phyloP scores from a whole-genome alignment of 2,113 vertebrate species.

The Spea multiplicata region DNA sequence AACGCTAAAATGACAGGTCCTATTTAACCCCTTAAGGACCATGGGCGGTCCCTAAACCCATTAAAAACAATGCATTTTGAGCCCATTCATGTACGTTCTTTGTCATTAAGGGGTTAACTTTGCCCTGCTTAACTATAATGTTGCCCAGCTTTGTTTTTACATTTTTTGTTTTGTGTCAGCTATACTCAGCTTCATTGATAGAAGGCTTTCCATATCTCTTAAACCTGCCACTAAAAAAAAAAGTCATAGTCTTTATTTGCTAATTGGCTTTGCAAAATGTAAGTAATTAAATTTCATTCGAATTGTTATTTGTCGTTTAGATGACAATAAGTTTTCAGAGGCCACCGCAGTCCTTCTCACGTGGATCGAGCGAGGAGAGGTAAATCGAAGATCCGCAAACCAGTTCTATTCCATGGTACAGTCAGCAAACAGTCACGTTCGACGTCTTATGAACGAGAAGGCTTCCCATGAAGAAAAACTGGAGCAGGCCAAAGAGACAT shows the following conservation, averaged over 20 bases:
- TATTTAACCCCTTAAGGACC: too few species aligned
- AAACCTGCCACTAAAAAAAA: too few species aligned
- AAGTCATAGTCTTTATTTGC: neutral
- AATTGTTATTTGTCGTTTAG: conserved; percentile 62
- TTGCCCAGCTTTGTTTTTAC: too few species aligned
- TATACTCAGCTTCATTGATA: too few species aligned
- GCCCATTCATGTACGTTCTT: too few species aligned
- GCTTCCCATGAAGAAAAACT: conserved; percentile 80
- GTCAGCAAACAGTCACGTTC: conserved; percentile 83
- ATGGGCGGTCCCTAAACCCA: too few species aligned
- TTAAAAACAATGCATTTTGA: too few species aligned
- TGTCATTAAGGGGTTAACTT: too few species aligned
- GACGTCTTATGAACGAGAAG: conserved; percentile 83
- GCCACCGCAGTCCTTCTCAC: conserved; percentile 80
- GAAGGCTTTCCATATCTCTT: too few species aligned
- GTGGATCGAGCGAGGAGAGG: conserved; percentile 85
- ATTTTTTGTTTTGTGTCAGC: too few species aligned
- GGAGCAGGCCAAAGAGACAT: conserved; percentile 83
- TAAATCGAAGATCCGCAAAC: conserved; percentile 81
- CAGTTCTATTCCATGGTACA: conserved; percentile 92
- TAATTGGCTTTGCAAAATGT: neutral
- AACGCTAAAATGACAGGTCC: too few species aligned
- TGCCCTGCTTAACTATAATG: too few species aligned
- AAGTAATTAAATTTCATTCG: neutral
- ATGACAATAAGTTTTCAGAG: conserved; percentile 85